These are phyloP conservation scores for Tetranychus truncatus DNA, from an alignment of 2,888 invertebrate genomes.

Conservation along the genomic window DNA sequence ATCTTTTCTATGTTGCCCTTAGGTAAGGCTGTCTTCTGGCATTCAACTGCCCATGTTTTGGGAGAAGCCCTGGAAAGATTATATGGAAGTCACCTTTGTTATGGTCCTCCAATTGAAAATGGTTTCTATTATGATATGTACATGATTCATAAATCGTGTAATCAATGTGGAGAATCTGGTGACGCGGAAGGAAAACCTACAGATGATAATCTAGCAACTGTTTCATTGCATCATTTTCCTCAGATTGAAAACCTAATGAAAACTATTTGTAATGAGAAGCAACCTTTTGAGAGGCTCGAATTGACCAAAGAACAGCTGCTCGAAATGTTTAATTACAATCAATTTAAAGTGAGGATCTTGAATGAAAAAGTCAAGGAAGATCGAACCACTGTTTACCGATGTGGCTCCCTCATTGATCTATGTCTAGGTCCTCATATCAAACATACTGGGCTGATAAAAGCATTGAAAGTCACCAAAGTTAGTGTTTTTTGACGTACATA, in stretches of 20 bases:
- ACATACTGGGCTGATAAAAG: conserved; percentile 91
- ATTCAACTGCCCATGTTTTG: conserved; percentile 90
- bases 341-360: conserved; percentile 73
- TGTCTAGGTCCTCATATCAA: conserved; percentile 93
- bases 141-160: conserved; percentile 19
- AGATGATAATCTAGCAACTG: conserved; percentile 31
- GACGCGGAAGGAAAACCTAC: not conserved
- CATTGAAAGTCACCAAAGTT: conserved; percentile 76
- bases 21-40: conserved; percentile 94
- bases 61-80: conserved; percentile 92
- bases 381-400: conserved; percentile 65
- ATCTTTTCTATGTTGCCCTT: conserved; percentile 6
- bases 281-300: conserved; percentile 89
- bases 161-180: not conserved
- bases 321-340: conserved; percentile 87
- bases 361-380: conserved; percentile 82
- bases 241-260: conserved; percentile 64
- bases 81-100: conserved; percentile 89
- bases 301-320: conserved; percentile 79
- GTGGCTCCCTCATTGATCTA: conserved; percentile 86
- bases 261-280: conserved; percentile 82
- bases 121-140: conserved; percentile 93
- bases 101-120: conserved; percentile 93
- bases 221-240: conserved; percentile 69
- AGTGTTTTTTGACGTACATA: conserved; percentile 17